phyloP scores from a whole-genome alignment of 2,113 vertebrate species.

The Rutilus rutilus region DNA sequence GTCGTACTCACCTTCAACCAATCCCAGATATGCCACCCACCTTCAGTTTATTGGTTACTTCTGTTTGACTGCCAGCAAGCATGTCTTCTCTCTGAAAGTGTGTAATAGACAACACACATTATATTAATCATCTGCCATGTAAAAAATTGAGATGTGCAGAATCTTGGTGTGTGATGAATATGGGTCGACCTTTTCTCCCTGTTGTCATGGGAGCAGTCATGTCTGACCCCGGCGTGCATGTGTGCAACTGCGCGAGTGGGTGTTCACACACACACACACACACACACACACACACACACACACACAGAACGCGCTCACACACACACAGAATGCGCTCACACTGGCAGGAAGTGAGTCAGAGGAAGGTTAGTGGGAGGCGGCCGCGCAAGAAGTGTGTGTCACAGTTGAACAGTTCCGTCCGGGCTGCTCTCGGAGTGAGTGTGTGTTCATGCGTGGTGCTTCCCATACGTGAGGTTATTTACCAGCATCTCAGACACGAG shows the following conservation, averaged over 20 bases:
- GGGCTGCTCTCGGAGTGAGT: constrained; percentile 28
- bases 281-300: neutral
- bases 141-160: neutral
- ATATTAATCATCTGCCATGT: neutral
- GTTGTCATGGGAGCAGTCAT: neutral
- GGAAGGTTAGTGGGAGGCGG: constrained; percentile 65
- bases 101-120: neutral
- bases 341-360: constrained; percentile 62
- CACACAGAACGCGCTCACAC: constrained; percentile 5
- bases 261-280: neutral
- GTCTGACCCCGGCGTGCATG: constrained; percentile 12
- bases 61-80: neutral
- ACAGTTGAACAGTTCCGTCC: constrained; percentile 55
- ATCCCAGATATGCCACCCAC: neutral
- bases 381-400: constrained; percentile 70
- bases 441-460: constrained; percentile 41
- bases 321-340: constrained; percentile 5
- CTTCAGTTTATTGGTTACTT: neutral
- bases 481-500: neutral
- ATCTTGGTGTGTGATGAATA: neutral
- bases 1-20: neutral
- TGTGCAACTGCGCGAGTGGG: neutral
- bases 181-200: neutral
- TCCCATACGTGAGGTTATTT: constrained; percentile 27
- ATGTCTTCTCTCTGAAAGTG: neutral